Base-by-base conservation (phyloP, 2,888 invertebrate genomes). In the Tromatobia lineatoria region DNA sequence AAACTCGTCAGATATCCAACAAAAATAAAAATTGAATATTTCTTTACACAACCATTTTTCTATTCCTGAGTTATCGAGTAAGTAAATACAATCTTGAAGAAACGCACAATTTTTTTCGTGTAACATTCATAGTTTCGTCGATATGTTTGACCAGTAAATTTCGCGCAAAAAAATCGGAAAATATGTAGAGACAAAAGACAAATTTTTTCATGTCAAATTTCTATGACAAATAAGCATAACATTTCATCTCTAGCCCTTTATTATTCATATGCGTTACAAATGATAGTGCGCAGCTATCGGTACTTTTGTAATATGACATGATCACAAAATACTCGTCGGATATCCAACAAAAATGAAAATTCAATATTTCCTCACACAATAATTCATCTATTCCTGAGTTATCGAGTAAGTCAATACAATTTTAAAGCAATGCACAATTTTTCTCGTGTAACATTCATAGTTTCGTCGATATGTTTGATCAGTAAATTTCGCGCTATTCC, bases 271-370 rank as follows among this genome's bases (percentile, higher is more conserved):
- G 3, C 34, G 34, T 38, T 38, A 38, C 3, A 38, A 38, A 38
- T 1, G 8, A 38, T 38, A 7, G 8, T 38, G 8, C 34, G 34
- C 1, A 38, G 34, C 34, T 38, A 1, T 38, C 34, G 1, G 34
- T 7, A 38, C 34, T 38, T 1, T 38, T 7, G 8, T 4, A 7
- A 38, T 38, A 38, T 6, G 7, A 38, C 8, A 38, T 38, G 34
- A 29, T 8, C 7, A 8, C 2, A 38, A 3, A 38, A 38, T 6
- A 38, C 3, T 38, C 34, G 34, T 38, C 38, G 2, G 11, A 38
- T 20, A 64, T 57, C 64, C 13, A 23, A 73, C 66, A 47, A 66
- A 66, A 23, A n/a, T 13, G 8, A 57, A 66, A 25, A 59, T 59
- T 50, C 11, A 47, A 10, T 18, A 25, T 59, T 77, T 47, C 47